phyloP scores from a whole-genome alignment of 2,797 vertebrate genomes.

The Simalia tracyae region DNA sequence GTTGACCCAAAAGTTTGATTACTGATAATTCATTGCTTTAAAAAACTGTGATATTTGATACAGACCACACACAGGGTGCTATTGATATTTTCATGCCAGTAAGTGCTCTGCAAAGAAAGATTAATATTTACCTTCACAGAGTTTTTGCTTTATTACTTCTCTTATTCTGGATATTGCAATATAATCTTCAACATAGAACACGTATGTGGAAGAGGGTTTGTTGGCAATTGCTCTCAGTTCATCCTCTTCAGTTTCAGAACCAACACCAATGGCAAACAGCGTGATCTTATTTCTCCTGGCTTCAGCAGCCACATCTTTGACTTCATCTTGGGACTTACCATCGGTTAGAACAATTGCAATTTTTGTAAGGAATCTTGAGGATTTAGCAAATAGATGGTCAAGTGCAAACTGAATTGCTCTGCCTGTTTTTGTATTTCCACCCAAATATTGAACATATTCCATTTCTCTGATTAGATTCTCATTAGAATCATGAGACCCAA shows the following conservation, averaged over 20 bases:
- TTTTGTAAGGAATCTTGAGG: slow-evolving; percentile 88
- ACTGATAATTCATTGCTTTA: neutral
- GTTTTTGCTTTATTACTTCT: slow-evolving; percentile 95
- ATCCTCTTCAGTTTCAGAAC: slow-evolving; percentile 85
- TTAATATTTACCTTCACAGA: slow-evolving; percentile 89
- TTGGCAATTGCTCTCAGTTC: slow-evolving; percentile 93
- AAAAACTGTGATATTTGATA: neutral
- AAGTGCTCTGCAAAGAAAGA: neutral
- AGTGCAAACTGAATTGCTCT: slow-evolving; percentile 91
- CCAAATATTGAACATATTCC: slow-evolving; percentile 90
- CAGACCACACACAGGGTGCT: neutral
- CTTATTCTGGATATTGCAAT: slow-evolving; percentile 95
- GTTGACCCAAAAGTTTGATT: neutral
- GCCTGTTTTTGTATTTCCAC: slow-evolving; percentile 94
- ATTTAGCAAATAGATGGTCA: slow-evolving; percentile 90
- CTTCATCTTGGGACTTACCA: slow-evolving; percentile 96
- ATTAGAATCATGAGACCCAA: slow-evolving; percentile 83
- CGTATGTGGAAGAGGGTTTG: slow-evolving; percentile 90
- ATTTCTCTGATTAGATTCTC: slow-evolving; percentile 83
- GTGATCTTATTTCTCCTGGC: slow-evolving; percentile 92
- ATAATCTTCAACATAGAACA: slow-evolving; percentile 96
- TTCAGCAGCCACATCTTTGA: slow-evolving; percentile 86
- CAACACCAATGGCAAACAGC: slow-evolving; percentile 95
- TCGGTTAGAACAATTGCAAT: slow-evolving; percentile 96
- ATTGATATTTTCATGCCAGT: neutral